These are phyloP conservation scores for Heliocidaris erythrogramma DNA, from an alignment of 35 echinoderm and acorn worm species.

Conservation along the genomic window DNA sequence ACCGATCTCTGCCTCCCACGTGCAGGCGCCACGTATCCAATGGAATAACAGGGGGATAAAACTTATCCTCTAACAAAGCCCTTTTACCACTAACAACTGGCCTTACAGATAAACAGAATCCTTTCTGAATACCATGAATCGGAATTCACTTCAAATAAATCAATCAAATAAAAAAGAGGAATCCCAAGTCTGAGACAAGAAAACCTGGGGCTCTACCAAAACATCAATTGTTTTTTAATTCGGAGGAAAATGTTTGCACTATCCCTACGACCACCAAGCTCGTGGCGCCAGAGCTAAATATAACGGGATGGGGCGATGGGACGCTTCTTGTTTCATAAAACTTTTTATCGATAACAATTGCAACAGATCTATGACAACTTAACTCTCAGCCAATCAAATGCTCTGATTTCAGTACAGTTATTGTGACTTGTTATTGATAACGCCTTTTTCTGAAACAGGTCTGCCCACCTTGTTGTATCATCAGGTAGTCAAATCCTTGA, in stretches of 20 bases:
- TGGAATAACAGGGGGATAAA: neutral
- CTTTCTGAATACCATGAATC: neutral
- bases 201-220: neutral
- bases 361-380: too few relatives aligned
- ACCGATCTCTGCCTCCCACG: neutral
- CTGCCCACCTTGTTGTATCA: too few relatives aligned
- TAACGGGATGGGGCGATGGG: neutral
- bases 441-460: too few relatives aligned
- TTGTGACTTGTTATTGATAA: too few relatives aligned
- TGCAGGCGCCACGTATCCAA: neutral
- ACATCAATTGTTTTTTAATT: neutral
- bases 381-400: too few relatives aligned
- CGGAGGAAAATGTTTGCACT: neutral
- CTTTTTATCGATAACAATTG: too few relatives aligned
- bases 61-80: neutral
- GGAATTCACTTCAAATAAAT: constrained; percentile 10
- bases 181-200: neutral
- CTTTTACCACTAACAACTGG: constrained; percentile 1
- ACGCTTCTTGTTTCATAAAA: neutral
- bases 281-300: neutral
- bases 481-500: too few relatives aligned
- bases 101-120: constrained; percentile 4
- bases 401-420: too few relatives aligned
- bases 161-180: neutral
- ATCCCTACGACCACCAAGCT: neutral